Percentiles rank a stretch among this genome's conserved stretches.
Evolutionary conservation across 2,797 vertebrate species (phyloP).

Genomic region (Phataginus tricuspis): DNA sequence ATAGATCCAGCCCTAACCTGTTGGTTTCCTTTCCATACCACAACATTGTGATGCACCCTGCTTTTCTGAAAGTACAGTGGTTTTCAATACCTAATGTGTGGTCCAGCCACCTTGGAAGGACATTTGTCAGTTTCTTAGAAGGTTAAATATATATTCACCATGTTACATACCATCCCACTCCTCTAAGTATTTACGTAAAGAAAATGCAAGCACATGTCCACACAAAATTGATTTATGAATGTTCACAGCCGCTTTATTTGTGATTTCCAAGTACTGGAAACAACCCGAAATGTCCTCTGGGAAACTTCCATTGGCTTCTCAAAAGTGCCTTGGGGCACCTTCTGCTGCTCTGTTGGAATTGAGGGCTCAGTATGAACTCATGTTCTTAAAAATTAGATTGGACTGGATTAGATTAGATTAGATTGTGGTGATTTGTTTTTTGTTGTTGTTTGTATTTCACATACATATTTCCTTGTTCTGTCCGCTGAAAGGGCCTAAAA

Average conservation of each 20-base stretch:
- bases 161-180: no score
- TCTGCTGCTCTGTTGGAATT: rapidly evolving
- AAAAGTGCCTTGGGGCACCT: neutral
- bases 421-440: neutral
- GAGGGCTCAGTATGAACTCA: neutral
- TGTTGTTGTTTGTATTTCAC: neutral
- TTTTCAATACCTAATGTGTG: neutral
- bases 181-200: neutral
- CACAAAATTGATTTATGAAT: rapidly evolving
- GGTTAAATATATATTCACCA: neutral
- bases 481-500: neutral
- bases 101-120: neutral
- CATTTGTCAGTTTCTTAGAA: neutral
- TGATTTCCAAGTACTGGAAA: neutral
- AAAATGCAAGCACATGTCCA: neutral
- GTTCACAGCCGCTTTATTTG: neutral
- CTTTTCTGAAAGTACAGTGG: neutral
- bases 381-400: neutral
- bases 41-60: neutral
- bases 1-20: neutral
- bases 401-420: no score
- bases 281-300: neutral
- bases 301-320: neutral
- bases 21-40: neutral
- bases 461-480: neutral